These are phyloP conservation scores for Typhlomys cinereus DNA, from an alignment of 2,113 vertebrate species.

Conservation along the genomic window DNA sequence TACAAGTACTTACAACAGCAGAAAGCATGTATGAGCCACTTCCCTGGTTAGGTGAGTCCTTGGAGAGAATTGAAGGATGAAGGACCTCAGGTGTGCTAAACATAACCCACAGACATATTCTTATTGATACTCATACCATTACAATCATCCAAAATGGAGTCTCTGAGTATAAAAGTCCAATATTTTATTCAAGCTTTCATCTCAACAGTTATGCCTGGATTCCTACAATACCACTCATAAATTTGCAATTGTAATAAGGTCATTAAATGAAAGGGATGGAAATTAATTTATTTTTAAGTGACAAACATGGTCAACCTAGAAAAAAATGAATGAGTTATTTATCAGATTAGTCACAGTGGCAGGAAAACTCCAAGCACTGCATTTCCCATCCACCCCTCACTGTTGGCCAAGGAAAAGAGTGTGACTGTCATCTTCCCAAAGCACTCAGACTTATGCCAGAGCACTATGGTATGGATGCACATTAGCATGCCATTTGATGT, in stretches of 20 bases:
- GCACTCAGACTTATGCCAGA: background rate
- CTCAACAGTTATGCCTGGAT: constrained; percentile 32
- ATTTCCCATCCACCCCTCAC: background rate
- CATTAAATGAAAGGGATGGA: constrained; percentile 51
- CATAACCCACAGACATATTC: background rate
- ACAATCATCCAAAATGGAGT: background rate
- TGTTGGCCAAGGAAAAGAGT: background rate
- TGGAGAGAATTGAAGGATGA: background rate
- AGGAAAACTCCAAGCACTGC: background rate
- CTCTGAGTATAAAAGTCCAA: background rate
- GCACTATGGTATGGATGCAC: background rate
- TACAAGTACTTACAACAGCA: background rate
- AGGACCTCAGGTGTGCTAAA: background rate
- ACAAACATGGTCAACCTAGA: constrained; percentile 19
- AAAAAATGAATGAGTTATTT: background rate
- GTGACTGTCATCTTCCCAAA: background rate
- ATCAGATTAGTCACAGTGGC: background rate
- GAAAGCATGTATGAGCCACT: background rate
- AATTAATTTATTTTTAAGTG: constrained; percentile 49
- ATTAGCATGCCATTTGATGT: background rate
- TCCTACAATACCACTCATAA: constrained; percentile 22
- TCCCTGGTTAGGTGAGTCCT: background rate
- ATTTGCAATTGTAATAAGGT: constrained; percentile 46
- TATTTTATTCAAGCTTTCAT: background rate
- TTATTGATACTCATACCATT: background rate